Base-by-base conservation (phyloP, 1,140 invertebrate genomes). In the Drosophila arizonae region DNA sequence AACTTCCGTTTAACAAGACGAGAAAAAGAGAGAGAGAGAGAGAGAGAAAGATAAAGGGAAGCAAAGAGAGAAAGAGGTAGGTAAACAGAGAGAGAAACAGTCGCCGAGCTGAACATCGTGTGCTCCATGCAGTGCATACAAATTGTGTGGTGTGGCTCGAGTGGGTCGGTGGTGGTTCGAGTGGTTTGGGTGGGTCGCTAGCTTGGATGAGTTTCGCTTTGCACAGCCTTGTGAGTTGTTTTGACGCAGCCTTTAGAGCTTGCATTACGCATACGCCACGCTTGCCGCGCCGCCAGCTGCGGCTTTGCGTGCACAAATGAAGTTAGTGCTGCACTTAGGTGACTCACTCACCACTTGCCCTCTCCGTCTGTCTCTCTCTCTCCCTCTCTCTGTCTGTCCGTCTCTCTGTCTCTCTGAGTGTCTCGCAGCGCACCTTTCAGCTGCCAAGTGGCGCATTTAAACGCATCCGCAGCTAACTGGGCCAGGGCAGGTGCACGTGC, bases 1-100 rank as follows among this genome's bases (percentile, higher is more conserved):
- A 79, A 79, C 82, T 79, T 86, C 82, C 82, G 82, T 72, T 84
- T 72, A 82, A 77, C 84, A 79, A 88, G 88, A 86, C 79, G 79
- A 56, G 62, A 62, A 21, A 17, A 17, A 8, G 4, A 55, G 10
- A 28, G 51, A 13, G 48, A 46, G 26, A 5, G 6, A 55, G 10
- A 46, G 50, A 0, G 30, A 17, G 48, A 10, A 2, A 1, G 21
- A 3, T 2, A 24, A 24, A 24, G 21, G 21, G 21, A 24, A 24
- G 2, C 1, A 24, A 24, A 24, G 21, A 24, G 21, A 24, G 21
- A 24, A 3, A 24, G 21, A 24, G 21, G 21, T 24, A 24, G 21
- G 1, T 1, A 24, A 24, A 24, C 17, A 17, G 9, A 10, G 21
- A 2, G 51, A n/a, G 48, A 10, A 0, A 15, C 6, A 50, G 60